phyloP scores from a whole-genome alignment of 2,113 vertebrate species.

The Rhizomys pruinosus region DNA sequence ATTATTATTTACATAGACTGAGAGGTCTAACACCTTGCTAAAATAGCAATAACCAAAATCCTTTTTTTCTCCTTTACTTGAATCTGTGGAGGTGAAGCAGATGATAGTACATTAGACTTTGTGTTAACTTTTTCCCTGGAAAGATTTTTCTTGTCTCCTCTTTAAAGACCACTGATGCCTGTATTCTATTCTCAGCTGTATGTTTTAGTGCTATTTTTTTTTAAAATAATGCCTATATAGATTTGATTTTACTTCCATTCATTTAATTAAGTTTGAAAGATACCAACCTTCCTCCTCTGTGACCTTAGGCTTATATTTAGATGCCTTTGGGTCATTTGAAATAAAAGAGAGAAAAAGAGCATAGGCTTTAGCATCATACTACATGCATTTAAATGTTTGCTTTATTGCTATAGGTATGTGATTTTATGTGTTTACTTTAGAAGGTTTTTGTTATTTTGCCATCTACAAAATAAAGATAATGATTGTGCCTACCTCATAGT shows the following conservation, averaged over 20 bases:
- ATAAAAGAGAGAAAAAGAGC: background rate
- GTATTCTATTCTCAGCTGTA: background rate
- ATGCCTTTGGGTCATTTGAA: background rate
- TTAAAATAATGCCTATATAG: background rate
- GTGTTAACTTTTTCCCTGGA: background rate
- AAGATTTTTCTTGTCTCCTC: background rate
- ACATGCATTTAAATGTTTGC: background rate
- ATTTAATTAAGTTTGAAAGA: background rate
- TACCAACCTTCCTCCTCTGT: background rate
- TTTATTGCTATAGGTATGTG: background rate
- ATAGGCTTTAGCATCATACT: background rate
- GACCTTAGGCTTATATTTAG: background rate
- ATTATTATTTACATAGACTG: conserved; percentile 4
- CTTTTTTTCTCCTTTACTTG: background rate
- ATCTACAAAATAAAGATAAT: background rate
- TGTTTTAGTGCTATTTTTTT: background rate
- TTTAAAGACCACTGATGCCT: background rate
- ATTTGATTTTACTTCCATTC: background rate
- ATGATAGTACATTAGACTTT: background rate
- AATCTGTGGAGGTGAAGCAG: background rate
- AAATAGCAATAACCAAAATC: conserved; percentile 32
- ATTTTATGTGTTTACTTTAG: background rate
- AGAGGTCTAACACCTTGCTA: background rate
- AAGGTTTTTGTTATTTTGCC: background rate
- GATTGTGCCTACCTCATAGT: background rate